A percentile compares a stretch with the other conserved stretches of the same genome.
Conservation (phyloP, 2,888 invertebrate species). For the Anoncus sp. region DNA sequence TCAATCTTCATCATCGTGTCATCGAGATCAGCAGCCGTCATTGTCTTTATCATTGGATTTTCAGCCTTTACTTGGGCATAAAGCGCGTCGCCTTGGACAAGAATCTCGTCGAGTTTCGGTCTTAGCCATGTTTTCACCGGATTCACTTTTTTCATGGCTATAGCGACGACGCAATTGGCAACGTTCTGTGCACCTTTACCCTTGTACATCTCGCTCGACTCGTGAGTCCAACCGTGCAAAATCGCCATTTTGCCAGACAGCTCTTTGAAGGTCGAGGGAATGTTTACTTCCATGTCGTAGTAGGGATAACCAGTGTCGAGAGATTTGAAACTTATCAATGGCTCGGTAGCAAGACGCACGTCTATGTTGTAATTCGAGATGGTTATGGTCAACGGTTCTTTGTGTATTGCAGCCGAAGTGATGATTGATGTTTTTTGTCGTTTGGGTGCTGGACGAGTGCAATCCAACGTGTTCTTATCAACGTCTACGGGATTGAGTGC, state of each 20-base stretch:
- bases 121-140: constrained; percentile 78
- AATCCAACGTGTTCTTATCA: constrained; percentile 70
- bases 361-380: constrained; percentile 77
- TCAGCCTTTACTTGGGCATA: constrained; percentile 69
- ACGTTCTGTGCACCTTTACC: constrained; percentile 76
- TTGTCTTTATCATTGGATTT: constrained; percentile 71
- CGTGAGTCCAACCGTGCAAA: constrained; percentile 78
- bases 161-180: constrained; percentile 75
- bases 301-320: constrained; percentile 77
- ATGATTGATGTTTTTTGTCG: constrained; percentile 18
- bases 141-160: constrained; percentile 73
- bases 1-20: constrained; percentile 70
- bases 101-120: constrained; percentile 75
- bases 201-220: constrained; percentile 74
- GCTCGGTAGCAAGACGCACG: constrained; percentile 71
- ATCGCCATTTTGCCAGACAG: constrained; percentile 69
- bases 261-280: constrained; percentile 76
- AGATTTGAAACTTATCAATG: constrained; percentile 68
- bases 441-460: constrained; percentile 69
- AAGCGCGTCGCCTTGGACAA: constrained; percentile 73
- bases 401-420: constrained; percentile 55
- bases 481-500: constrained; percentile 70
- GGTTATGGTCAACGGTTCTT: constrained; percentile 72
- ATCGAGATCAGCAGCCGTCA: constrained; percentile 75
- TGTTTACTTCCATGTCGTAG: constrained; percentile 74